Evolutionary conservation across 2,797 vertebrate genomes (phyloP), one percentile per base, ranked within the genome.

Genomic region (Artibeus jamaicensis): DNA sequence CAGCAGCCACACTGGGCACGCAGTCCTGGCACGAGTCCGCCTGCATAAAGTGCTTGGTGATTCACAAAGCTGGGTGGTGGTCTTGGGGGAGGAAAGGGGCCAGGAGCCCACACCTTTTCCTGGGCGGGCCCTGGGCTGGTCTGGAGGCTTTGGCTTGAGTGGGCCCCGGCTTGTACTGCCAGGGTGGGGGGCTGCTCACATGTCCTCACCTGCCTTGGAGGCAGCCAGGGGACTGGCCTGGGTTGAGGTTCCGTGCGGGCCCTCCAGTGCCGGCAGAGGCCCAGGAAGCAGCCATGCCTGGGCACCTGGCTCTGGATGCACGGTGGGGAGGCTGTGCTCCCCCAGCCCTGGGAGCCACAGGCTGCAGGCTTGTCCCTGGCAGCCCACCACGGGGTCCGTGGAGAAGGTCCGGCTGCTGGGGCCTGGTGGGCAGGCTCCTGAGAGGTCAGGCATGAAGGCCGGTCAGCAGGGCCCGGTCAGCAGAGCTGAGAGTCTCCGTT

Each of bases 401-500:
- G 71, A 62, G 53, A 67, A 12, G 22, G 68, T 14, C 48, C 67
- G 4, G 73, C 67, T 50, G 46, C 73, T 14, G 5, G 44, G 65
- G 32, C 74, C 6, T 7, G 1, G 46, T 1, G 32, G 84, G 95
- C 90, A 5, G 67, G 89, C 68, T 22, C 9, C 92, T 0, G 9
- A 85, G 65, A 46, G 44, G 62, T 99, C 98, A 99, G 87, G 98
- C 98, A 89, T 97, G 98, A 97, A 98, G 99, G 98, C 99, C 98
- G 0, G 97, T 98, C 74, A 99, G 98, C 96, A 99, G 98, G 57
- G 74, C n/a, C 99, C 98, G 0, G 97, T 98, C 68, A 99, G 98
- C 96, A 99, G 98, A 55, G 99, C 98, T 0, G 99, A 99, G 46
- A 99, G 99, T 86, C 99, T 99, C 68, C 99, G 98, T 97, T 99